Percentiles rank a stretch among this genome's conserved stretches.
These are phyloP conservation scores for Aphelinus certus DNA, from an alignment of 1,140 invertebrate species.

Conservation along the genomic window DNA sequence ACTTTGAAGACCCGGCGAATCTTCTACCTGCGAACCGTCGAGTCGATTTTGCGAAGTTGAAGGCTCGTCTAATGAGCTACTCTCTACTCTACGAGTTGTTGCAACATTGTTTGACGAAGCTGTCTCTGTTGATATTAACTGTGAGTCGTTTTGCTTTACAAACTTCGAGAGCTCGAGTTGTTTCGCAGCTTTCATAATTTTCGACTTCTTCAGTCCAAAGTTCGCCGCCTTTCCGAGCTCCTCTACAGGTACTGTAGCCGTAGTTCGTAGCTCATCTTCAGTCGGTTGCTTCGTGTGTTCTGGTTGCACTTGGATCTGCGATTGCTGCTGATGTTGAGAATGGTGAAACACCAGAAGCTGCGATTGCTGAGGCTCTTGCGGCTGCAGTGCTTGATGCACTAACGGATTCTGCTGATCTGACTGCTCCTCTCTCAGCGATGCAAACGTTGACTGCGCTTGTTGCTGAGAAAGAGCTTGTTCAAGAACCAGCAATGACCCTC, in stretches of 20 bases:
- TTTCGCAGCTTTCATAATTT: too few species aligned
- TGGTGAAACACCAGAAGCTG: background rate
- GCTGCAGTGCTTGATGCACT: background rate
- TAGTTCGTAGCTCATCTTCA: too few species aligned
- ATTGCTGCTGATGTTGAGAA: background rate
- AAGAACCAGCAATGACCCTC: background rate
- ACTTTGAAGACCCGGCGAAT: background rate
- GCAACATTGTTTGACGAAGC: too few species aligned
- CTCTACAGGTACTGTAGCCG: too few species aligned
- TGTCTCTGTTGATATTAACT: too few species aligned
- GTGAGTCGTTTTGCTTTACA: too few species aligned
- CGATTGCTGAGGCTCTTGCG: background rate
- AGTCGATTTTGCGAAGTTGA: background rate
- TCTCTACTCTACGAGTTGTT: too few species aligned
- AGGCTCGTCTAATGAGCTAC: background rate
- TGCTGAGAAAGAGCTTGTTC: background rate
- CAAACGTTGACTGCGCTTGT: background rate
- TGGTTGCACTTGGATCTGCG: background rate
- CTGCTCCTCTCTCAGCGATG: background rate
- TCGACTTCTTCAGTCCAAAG: too few species aligned
- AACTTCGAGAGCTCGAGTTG: too few species aligned
- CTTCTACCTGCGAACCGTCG: slow-evolving; percentile 1
- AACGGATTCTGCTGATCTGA: background rate
- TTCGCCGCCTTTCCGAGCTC: too few species aligned
- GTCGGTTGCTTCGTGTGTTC: background rate